A percentile compares a stretch with the other conserved stretches of the same genome.
These are phyloP conservation scores for Mycogona germanica DNA, from an alignment of 2,888 invertebrate species.

Conservation along the genomic window DNA sequence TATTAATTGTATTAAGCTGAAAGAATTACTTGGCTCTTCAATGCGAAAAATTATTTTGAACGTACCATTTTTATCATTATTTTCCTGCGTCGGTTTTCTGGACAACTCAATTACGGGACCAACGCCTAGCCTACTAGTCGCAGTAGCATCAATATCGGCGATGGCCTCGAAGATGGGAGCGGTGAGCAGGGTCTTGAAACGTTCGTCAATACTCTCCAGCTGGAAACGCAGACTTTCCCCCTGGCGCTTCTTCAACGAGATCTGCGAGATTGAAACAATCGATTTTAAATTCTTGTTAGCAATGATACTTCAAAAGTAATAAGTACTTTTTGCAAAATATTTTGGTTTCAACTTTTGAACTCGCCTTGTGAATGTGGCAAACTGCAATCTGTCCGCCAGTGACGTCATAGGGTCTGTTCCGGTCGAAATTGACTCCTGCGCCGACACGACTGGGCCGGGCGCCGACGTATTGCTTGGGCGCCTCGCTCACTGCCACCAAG, in stretches of 20 bases:
- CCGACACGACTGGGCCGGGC: not conserved
- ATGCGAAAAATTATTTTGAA: not conserved
- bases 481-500: not conserved
- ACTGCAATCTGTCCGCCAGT: conserved; percentile 4
- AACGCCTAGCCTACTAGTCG: too few relatives aligned
- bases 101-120: too few relatives aligned
- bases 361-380: conserved; percentile 2
- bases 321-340: not conserved
- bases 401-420: conserved; percentile 3
- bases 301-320: too few relatives aligned
- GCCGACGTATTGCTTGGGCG: conserved; percentile 7
- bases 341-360: not conserved
- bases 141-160: conserved; percentile 4
- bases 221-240: not conserved
- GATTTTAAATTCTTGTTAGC: too few relatives aligned
- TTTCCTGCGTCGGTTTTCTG: too few relatives aligned
- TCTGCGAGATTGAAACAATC: too few relatives aligned
- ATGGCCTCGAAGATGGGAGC: conserved; percentile 8
- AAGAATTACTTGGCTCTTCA: too few relatives aligned
- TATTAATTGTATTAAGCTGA: too few relatives aligned
- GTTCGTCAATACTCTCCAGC: not conserved
- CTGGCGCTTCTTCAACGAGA: not conserved
- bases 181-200: not conserved
- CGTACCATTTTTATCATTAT: not conserved
- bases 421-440: not conserved